Evolutionary conservation across 2,797 vertebrate genomes (phyloP), one percentile per base, ranked within the genome.

Genomic region (Platyrinchus mystaceus): DNA sequence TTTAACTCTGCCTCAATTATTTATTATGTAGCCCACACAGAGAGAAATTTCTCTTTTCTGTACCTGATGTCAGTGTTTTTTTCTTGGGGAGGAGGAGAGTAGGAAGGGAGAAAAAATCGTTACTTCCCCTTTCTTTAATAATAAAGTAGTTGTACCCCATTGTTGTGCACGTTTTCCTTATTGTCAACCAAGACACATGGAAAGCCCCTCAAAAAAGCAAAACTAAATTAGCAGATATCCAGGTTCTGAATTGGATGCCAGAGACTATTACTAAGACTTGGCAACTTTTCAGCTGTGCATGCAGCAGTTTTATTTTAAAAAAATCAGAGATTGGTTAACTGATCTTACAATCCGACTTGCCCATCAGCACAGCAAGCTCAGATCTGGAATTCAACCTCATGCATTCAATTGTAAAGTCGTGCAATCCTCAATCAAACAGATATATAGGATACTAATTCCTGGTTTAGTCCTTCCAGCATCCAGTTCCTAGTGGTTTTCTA

Each of bases 201-300:
- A 64, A 82, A 89, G 56, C 28, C 16, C 27, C 34, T 77, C 41
- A 83, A 30, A 59, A 79, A 67, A 82, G 67, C 52, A 76, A 62
- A 89, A 67, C 34, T 70, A 82, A 89, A 93, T 55, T 39, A 93
- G 69, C 68, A 91, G 59, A 86, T 76, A 91, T 32, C 73, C 77
- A 73, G 50, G 41, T 44, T 50, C 68, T 80, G 73, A 90, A 93
- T 3, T 91, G 84, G 55, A 23, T 67, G 63, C 62, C 39, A 46
- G 75, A 79, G 59, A 59, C 75, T 55, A 30, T 79, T 93, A 76
- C 49, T 55, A 68, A 84, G 66, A 71, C 58, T 64, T 77, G 59
- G 34, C 1, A 7, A 46, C 69, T 84, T 84, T 56, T 82, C 74
- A 87, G 55, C 67, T 82, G 50, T 64, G 70, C 69, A 43, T 32